Conservation (phyloP, 1,140 invertebrate genomes). For the Heliconius himera region DNA sequence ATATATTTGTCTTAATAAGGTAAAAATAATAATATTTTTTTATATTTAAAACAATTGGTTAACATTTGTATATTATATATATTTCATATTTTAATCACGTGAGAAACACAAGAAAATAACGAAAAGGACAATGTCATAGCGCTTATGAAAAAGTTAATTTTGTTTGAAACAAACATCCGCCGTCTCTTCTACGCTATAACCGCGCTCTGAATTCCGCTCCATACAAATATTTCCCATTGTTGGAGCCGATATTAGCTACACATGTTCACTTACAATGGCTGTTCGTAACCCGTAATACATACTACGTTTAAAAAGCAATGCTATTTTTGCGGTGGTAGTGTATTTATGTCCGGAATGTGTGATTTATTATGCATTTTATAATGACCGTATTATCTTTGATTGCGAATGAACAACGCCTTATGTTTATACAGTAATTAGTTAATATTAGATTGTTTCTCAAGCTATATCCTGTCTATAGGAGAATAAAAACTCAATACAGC, state of each 20-base stretch:
- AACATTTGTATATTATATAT: too few relatives aligned
- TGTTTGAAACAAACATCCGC: slow-evolving; percentile 25
- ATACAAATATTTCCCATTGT: slow-evolving; percentile 43
- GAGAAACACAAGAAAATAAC: not conserved
- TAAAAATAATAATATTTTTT: too few relatives aligned
- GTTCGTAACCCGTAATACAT: slow-evolving; percentile 11
- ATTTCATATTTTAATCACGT: too few relatives aligned
- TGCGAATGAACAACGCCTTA: not conserved
- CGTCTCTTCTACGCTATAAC: slow-evolving; percentile 15
- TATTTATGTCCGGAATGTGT: not conserved
- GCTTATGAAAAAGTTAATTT: slow-evolving; percentile 15
- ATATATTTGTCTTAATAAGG: too few relatives aligned
- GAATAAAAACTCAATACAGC: too few relatives aligned
- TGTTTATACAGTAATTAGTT: too few relatives aligned
- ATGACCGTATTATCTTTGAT: not conserved
- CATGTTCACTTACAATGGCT: slow-evolving; percentile 24
- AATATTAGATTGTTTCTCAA: too few relatives aligned
- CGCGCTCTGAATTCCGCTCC: slow-evolving; percentile 18
- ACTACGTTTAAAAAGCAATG: not conserved
- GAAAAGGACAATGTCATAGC: not conserved
- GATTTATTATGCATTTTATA: not conserved
- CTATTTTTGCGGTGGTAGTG: not conserved
- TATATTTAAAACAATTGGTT: too few relatives aligned
- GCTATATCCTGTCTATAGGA: too few relatives aligned
- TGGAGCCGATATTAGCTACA: slow-evolving; percentile 25